These are phyloP conservation scores for Ceratina calcarata DNA, from an alignment of 1,140 invertebrate genomes.

Conservation along the genomic window DNA sequence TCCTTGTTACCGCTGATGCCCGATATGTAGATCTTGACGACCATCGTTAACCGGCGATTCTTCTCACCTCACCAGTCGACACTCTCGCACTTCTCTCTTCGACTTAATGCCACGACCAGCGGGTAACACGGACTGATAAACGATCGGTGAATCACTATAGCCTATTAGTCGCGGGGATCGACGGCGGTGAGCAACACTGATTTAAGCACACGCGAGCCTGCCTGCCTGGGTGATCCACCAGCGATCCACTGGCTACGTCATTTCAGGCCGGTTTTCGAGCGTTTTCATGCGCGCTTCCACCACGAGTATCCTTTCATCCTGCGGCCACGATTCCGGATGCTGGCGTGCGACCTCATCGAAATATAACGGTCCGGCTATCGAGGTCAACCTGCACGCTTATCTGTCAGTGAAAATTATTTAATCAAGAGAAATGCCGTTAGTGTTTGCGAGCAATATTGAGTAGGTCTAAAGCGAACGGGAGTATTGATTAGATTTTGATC, in stretches of 20 bases:
- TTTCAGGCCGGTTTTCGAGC: constrained; percentile 45
- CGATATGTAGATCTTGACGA: constrained; percentile 93
- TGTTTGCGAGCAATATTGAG: no score
- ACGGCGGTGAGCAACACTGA: constrained; percentile 44
- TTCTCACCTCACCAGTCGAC: constrained; percentile 38
- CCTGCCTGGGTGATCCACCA: constrained; percentile 27
- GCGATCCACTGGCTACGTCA: constrained; percentile 50
- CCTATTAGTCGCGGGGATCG: constrained; percentile 13
- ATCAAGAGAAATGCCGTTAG: not conserved
- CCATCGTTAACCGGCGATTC: constrained; percentile 83
- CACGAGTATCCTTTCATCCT: not conserved
- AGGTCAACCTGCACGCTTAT: constrained; percentile 9
- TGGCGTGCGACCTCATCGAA: not conserved
- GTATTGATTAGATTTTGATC: not conserved
- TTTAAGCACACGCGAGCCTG: constrained; percentile 36
- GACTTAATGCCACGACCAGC: constrained; percentile 19
- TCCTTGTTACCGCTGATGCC: constrained; percentile 95
- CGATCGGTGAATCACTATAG: constrained; percentile 42
- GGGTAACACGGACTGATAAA: constrained; percentile 40
- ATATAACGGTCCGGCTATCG: constrained; percentile 19
- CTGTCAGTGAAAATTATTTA: constrained; percentile 18
- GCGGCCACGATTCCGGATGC: not conserved
- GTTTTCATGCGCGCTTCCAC: constrained; percentile 28
- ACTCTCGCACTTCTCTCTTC: constrained; percentile 29
- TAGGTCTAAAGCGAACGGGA: not conserved